Evolutionary conservation across 1,140 invertebrate genomes (phyloP).

Genomic region (Propsilocerus akamusi): DNA sequence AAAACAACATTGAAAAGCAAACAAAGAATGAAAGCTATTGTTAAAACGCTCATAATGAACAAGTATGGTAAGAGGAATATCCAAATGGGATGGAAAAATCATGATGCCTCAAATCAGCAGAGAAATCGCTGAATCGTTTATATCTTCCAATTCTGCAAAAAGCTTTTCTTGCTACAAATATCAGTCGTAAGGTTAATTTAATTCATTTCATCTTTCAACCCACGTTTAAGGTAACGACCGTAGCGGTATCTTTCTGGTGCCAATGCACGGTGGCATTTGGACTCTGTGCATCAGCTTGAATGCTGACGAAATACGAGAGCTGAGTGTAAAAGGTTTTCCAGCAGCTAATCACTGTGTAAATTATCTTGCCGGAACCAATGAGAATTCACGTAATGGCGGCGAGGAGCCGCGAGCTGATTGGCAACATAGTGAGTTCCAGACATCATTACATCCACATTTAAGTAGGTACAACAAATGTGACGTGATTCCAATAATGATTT

Average conservation of each 20-base stretch:
- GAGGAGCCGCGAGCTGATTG: constrained; percentile 55
- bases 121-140: no score
- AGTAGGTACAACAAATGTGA: constrained; percentile 21
- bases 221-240: neutral
- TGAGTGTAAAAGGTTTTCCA: constrained; percentile 46
- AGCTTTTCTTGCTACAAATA: no score
- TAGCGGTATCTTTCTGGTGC: constrained; percentile 48
- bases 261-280: constrained; percentile 75
- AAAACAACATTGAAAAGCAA: no score
- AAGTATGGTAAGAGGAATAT: no score
- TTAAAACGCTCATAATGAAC: no score
- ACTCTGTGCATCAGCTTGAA: constrained; percentile 59
- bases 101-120: no score
- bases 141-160: no score
- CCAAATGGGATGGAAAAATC: no score
- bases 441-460: constrained; percentile 24
- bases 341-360: constrained; percentile 50
- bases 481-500: no score
- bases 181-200: no score
- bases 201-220: no score
- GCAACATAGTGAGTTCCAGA: constrained; percentile 55
- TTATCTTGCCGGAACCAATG: constrained; percentile 47
- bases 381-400: constrained; percentile 28
- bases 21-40: no score
- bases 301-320: constrained; percentile 45